Evolutionary conservation across 2,797 vertebrate species (phyloP).

Genomic region (Champsocephalus gunnari): DNA sequence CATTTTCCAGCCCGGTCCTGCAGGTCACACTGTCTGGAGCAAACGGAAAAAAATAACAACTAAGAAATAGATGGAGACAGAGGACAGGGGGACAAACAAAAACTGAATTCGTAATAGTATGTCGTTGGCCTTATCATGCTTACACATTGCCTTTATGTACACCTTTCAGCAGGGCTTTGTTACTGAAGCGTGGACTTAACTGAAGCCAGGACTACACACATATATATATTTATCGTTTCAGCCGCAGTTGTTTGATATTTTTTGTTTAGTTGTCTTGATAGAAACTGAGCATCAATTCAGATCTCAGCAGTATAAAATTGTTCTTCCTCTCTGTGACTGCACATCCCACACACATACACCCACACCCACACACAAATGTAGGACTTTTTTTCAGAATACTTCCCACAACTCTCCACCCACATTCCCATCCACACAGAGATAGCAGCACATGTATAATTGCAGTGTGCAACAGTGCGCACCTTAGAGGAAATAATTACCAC

Average conservation of each 20-base stretch:
- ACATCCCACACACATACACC: conserved; percentile 38
- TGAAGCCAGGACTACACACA: conserved; percentile 44
- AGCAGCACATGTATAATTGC: conserved; percentile 87
- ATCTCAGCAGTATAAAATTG: conserved; percentile 56
- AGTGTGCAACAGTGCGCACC: conserved; percentile 86
- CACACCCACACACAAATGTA: conserved; percentile 32
- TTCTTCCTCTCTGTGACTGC: conserved; percentile 53
- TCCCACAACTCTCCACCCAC: conserved; percentile 74
- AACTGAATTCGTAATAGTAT: conserved; percentile 48
- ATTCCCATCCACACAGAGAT: conserved; percentile 73
- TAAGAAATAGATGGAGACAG: conserved; percentile 8
- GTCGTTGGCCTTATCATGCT: conserved; percentile 57
- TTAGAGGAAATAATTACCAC: conserved; percentile 89
- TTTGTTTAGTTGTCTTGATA: conserved; percentile 53
- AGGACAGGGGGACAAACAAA: conserved; percentile 41
- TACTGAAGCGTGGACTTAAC: conserved; percentile 36
- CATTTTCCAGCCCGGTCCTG: conserved; percentile 47
- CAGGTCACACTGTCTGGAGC: conserved; percentile 66
- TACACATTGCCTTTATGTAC: conserved; percentile 56
- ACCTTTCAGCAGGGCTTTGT: conserved; percentile 45
- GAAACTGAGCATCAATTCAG: conserved; percentile 64
- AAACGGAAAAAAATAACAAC: conserved; percentile 40
- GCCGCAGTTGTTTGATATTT: conserved; percentile 54
- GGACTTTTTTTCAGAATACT: conserved; percentile 54
- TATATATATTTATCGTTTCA: conserved; percentile 3